Base-by-base conservation (phyloP, 53 echinoderm and acorn worm species). In the Stichopus horrens region DNA sequence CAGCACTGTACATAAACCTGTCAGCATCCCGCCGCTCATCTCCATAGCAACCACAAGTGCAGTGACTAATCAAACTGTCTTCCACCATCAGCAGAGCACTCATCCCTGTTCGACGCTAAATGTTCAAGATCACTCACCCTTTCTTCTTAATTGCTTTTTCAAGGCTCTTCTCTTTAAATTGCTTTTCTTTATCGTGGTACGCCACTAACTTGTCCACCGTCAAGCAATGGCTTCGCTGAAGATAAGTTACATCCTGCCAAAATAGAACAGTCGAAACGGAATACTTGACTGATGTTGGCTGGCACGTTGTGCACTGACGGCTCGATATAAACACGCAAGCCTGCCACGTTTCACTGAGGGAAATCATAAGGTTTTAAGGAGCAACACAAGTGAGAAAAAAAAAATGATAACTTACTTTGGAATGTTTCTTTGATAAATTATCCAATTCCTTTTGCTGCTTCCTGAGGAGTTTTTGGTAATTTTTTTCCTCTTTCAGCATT, bases 91-190 rank as follows among this genome's bases (percentile, higher is more conserved):
- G 37, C 37, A 37, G 0, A 37, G 37, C 37, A 37, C 37, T 37
- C 37, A 37, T 37, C 37, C 37, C 37, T 37, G 37, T 2, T 37
- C 37, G 37, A 37, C 37, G 37, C 37, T 37, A 37, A 37, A 19
- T 22, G 21, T 21, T 75, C 11, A 9, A 16, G 21, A 22, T 16
- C 54, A 86, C 93, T 92, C 77, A 97, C 97, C 97, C 97, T 88
- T 95, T 97, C 89, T 97, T 97, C 90, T 90, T 98, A 78, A 98
- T 98, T 76, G 95, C 95, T 77, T 98, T 98, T 88, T 98, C 98
- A 83, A 98, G 88, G 79, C 93, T 94, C 79, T 95, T 98, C 86
- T 98, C 98, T 58, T 96, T 91, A 8, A 93, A 90, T 23, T 93
- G 91, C 83, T 98, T 98, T 54, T 98, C 98, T 86, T 90, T 95